Conservation (phyloP, 1,140 invertebrate species). For the Cheumatopsyche charites region DNA sequence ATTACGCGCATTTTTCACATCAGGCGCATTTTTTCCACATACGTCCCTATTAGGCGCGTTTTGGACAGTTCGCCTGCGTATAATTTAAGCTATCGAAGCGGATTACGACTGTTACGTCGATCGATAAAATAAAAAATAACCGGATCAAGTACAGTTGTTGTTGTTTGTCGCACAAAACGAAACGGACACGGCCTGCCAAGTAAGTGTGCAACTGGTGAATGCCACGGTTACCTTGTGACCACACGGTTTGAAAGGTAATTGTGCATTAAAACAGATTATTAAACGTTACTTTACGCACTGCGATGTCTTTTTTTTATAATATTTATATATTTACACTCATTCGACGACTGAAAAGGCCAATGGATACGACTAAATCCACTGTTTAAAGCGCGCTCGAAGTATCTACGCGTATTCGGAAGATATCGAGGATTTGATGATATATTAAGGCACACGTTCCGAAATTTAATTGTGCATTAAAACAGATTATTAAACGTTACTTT, state of each 20-base stretch:
- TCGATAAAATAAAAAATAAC: background rate
- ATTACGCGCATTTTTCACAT: no score
- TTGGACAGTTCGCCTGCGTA: no score
- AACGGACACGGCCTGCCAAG: background rate
- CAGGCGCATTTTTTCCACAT: no score
- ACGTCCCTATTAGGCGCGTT: no score
- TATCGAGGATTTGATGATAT: no score
- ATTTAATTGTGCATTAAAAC: conserved; percentile 24
- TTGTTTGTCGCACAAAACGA: conserved; percentile 1
- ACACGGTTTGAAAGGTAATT: conserved; percentile 22
- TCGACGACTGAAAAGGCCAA: no score
- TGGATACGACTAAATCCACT: no score
- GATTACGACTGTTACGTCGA: no score
- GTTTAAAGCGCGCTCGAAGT: no score
- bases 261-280: conserved; percentile 21
- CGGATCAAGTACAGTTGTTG: background rate
- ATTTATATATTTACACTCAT: no score
- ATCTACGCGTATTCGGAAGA: no score
- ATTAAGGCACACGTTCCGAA: background rate
- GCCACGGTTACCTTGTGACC: conserved; percentile 21
- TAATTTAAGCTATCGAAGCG: no score
- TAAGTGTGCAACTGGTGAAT: conserved; percentile 15
- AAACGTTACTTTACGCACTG: conserved; percentile 8
- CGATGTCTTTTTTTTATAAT: conserved; percentile 4
- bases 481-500: conserved; percentile 13